These are phyloP conservation scores for Formica aserva DNA, from an alignment of 2,888 invertebrate species.

Conservation along the genomic window DNA sequence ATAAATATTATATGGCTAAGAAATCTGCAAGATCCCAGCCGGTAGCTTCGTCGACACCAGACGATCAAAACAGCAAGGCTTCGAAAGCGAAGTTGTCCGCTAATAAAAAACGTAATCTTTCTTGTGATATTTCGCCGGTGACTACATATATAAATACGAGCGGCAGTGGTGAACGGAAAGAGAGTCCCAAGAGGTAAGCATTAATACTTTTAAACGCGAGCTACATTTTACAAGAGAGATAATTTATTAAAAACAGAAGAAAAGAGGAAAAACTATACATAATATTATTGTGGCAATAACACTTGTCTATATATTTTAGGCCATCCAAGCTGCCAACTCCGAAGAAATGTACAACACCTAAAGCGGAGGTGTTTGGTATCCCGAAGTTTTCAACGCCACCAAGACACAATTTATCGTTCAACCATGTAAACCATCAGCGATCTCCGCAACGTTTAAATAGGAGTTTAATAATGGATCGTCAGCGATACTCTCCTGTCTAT, in stretches of 20 bases:
- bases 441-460: conserved; percentile 51
- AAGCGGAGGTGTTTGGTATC: conserved; percentile 58
- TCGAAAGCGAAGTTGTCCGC: conserved; percentile 14
- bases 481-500: conserved; percentile 58
- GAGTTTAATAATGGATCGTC: conserved; percentile 35
- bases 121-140: conserved; percentile 79
- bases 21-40: conserved; percentile 78
- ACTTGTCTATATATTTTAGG: conserved; percentile 53
- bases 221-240: not conserved
- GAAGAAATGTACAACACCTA: conserved; percentile 62
- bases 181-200: conserved; percentile 25
- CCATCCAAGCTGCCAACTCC: conserved; percentile 66
- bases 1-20: conserved; percentile 43
- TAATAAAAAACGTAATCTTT: conserved; percentile 64
- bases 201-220: not conserved
- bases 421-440: not conserved
- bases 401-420: conserved; percentile 59
- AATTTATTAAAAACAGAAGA: not conserved
- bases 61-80: conserved; percentile 59
- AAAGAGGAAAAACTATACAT: not conserved
- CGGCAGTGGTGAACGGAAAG: conserved; percentile 43
- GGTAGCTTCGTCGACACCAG: conserved; percentile 82
- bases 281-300: not conserved
- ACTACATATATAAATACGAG: conserved; percentile 64
- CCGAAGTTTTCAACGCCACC: conserved; percentile 70